A percentile compares a stretch with the other conserved stretches of the same genome.
Evolutionary conservation across 2,113 vertebrate genomes (phyloP).

Genomic region (Cochlearius cochlearius): DNA sequence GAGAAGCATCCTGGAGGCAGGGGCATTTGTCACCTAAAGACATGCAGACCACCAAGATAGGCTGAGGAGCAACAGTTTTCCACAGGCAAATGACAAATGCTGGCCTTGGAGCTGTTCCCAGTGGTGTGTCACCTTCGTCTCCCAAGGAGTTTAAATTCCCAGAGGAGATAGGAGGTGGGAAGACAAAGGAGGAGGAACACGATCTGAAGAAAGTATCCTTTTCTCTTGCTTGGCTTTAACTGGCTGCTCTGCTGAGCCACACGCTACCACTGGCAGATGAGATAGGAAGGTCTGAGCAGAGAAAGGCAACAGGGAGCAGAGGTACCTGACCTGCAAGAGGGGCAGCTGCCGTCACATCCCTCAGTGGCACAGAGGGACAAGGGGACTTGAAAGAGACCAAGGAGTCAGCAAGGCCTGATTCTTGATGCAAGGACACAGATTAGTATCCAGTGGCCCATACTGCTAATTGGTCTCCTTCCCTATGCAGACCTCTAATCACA

Average conservation of each 20-base stretch:
- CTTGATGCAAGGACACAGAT: neutral
- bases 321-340: neutral
- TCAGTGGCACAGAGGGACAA: neutral
- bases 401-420: neutral
- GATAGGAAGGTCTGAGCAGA: neutral
- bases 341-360: neutral
- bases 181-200: neutral
- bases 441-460: neutral
- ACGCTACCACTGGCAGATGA: neutral
- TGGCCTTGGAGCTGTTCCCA: neutral
- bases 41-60: neutral
- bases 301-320: neutral
- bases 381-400: neutral
- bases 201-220: neutral
- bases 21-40: neutral
- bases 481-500: neutral
- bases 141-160: neutral
- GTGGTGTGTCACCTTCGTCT: neutral
- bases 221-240: neutral
- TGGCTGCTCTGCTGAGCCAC: neutral
- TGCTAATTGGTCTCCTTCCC: neutral
- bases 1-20: neutral
- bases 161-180: neutral
- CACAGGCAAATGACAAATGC: neutral
- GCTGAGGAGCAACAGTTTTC: neutral